phyloP scores from a whole-genome alignment of 2,797 vertebrate genomes.

The Scolopax rusticola region DNA sequence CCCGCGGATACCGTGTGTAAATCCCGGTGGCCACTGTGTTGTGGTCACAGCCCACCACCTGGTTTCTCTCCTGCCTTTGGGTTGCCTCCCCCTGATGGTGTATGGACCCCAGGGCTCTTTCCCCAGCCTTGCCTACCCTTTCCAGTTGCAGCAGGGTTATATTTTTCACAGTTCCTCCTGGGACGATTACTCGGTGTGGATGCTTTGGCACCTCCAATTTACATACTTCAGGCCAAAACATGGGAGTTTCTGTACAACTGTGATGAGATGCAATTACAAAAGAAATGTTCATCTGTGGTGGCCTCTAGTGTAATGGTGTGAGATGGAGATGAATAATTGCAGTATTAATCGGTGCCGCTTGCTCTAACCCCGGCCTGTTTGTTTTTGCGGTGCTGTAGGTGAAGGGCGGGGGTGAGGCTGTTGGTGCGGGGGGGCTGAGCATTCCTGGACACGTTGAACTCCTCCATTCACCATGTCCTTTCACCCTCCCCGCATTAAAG shows the following conservation, averaged over 20 bases:
- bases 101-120: neutral
- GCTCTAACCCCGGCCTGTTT: neutral
- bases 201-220: no score
- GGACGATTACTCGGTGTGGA: no score
- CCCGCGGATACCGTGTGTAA: accelerated
- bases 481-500: no score
- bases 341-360: neutral
- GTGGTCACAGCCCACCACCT: accelerated
- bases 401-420: no score
- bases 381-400: neutral
- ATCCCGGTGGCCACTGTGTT: neutral
- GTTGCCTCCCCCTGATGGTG: no score
- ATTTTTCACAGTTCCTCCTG: accelerated
- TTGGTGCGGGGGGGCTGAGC: no score
- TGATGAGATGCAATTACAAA: no score
- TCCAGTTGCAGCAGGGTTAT: no score
- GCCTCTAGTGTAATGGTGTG: accelerated
- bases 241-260: neutral
- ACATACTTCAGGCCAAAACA: accelerated
- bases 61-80: neutral
- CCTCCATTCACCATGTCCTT: no score
- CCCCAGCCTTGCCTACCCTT: accelerated
- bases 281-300: accelerated
- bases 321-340: neutral
- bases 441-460: no score